Base-by-base conservation (phyloP, 2,113 vertebrate genomes). In the Catharus bicknelli region DNA sequence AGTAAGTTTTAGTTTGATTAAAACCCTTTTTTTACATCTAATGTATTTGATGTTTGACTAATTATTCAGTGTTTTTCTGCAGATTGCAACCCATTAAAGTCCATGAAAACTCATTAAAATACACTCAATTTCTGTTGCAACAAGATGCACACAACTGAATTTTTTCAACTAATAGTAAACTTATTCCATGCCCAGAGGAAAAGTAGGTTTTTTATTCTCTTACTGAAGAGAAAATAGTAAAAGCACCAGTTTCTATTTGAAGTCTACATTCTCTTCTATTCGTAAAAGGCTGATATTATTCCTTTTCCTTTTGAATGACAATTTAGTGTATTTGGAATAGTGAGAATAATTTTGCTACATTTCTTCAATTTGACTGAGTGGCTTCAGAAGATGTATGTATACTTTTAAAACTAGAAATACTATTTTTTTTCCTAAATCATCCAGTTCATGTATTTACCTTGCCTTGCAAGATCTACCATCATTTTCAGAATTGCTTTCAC, bases 401-500 rank as follows among this genome's bases (percentile, higher is more conserved):
- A 48, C 40, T 61, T 54, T 22, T 48, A 62, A 30, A 84, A 76
- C 21, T 23, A 76, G 26, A 75, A 77, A 57, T 64, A 48, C 30
- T 9, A 3, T 17, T 40, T 48, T n/a, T 50, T 47, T 81, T 61
- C 61, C 70, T 85, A 53, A 86, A 94, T 59, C 23, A 45, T 86
- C 8, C 11, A 54, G 16, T 90, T 91, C 12, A 50, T 45, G 13
- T 72, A 53, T 76, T 93, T 82, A 51, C 22, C 26, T 43, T 34
- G 17, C 15, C 45, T 77, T 63, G 32, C 11, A 89, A 77, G 20
- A 87, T n/a, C 25, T 67, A 68, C 25, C 34, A 22, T 86, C 2
- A 88, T 91, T 93, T 94, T 88, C 51, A 70, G 47, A 90, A 88
- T 86, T 90, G 57, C 48, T 88, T 94, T 57, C 48, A 74, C 16